Evolutionary conservation across 2,797 vertebrate species (phyloP).

Genomic region (Loriculus beryllinus): DNA sequence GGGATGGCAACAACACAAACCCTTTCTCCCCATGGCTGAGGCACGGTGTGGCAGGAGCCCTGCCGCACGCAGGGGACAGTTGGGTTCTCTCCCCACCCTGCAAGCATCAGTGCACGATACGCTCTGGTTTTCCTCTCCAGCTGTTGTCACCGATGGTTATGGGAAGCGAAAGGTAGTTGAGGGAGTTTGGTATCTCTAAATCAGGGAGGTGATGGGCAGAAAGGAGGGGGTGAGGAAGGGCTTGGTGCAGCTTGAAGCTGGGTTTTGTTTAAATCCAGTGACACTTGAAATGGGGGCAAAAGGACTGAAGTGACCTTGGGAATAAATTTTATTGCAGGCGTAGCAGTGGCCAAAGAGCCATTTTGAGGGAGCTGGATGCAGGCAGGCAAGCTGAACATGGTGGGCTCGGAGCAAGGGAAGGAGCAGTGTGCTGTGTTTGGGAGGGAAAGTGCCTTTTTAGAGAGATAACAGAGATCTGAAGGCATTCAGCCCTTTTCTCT

Average conservation of each 20-base stretch:
- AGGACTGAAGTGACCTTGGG: slow-evolving; percentile 49
- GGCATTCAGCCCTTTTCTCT: not conserved
- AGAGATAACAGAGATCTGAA: not conserved
- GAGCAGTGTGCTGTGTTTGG: accelerated
- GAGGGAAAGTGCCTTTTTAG: not conserved
- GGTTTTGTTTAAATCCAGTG: not conserved
- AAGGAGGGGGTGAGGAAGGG: not conserved
- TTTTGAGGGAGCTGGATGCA: slow-evolving; percentile 41
- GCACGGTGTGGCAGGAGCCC: not conserved
- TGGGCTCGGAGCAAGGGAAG: not conserved
- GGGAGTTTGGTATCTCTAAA: not conserved
- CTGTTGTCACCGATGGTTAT: slow-evolving; percentile 12
- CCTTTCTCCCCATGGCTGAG: not conserved
- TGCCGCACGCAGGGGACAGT: not conserved
- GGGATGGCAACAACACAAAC: accelerated
- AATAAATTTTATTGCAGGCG: not conserved
- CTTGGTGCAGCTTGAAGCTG: not conserved
- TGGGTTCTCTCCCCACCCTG: not conserved
- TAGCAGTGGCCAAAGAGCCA: slow-evolving; percentile 44
- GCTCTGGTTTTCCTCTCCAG: slow-evolving; percentile 27
- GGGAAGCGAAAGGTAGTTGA: slow-evolving; percentile 16
- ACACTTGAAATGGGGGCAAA: not conserved
- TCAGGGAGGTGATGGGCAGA: not conserved
- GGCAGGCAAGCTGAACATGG: not conserved
- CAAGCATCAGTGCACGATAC: not conserved